Evolutionary conservation across 2,113 vertebrate species (phyloP), one percentile per base, ranked within the genome.

Genomic region (Macaca mulatta): DNA sequence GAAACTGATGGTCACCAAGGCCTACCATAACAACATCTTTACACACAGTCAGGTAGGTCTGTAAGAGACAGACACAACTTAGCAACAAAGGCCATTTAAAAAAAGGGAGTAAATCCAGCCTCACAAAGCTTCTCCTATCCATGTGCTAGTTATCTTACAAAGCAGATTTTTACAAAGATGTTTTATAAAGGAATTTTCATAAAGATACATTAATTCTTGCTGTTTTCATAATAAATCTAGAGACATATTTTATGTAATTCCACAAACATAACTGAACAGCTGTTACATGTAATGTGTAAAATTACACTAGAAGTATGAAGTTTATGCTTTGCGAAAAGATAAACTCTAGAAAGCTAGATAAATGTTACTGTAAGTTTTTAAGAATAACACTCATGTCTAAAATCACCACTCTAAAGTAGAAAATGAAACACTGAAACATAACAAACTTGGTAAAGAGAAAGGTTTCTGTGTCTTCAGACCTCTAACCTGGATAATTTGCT

Each of bases 11-110:
- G 79, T 99, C 98, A 0, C 98, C 99, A 75, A 99, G 98, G 96
- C 99, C 99, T 50, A 99, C 98, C 87, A 99, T 99, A 52, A 99
- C 83, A 72, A 99, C 97, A 20, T 99, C 99, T 90, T 99, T 99
- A 94, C 99, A 99, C 25, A 99, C 98, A 0, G 97, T 96, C 97
- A 99, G 97, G 97, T 99, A 99, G 69, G 96, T 98, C 99, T 99
- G 98, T 17, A 90, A 86, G 74, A 89, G 67, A 78, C 23, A 79
- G 5, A 94, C 38, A 61, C 13, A 55, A 70, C 8, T 0, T 2
- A 83, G 88, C 52, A 94, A 45, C 67, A 95, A 82, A 86, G 87
- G 3, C 6, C 16, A 85, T 69, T 64, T 25, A 88, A 77, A 1
- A 3, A 83, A 55, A 48, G 50, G 50, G 32, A 88, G 27, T 0